Evolutionary conservation across 1,140 invertebrate species (phyloP), one percentile per base, ranked within the genome.

Genomic region (Pseudomyrmex gracilis): DNA sequence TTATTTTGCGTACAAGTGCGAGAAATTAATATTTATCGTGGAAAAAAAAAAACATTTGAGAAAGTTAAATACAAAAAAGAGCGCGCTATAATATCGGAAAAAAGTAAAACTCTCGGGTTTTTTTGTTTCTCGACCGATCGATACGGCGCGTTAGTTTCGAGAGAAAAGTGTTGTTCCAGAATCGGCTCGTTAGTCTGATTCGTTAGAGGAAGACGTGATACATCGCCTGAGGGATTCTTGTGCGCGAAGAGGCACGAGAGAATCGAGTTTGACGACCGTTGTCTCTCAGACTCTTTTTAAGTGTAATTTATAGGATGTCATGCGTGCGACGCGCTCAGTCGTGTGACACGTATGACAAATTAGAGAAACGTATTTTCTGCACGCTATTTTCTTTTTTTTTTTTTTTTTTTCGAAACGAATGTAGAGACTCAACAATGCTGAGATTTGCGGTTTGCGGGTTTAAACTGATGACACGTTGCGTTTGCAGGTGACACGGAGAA

Each of bases 101-200:
- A 34, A 58, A 34, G 13, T 34, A 9, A 34, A 68, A 57, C 10
- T 17, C 13, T 53, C 24, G 45, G n/a, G 55, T 53, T 77, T 83
- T 53, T 77, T 83, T 78, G 63, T 78, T 78, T 83, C 64, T 78
- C 43, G 34, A n/a, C 57, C 51, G 43, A 12, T 63, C 51, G 49
- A 78, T 58, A 55, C 47, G 73, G 61, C 63, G 22, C 61, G 58
- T 67, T 66, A 43, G 78, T 83, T n/a, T n/a, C 66, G 82, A 78
- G 60, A 83, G 55, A 63, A 83, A 83, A 83, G 82, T 34, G 34
- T 83, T 67, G 82, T 60, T 78, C 82, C 47, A 78, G 82, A 78
- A 68, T 68, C 63, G 73, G 67, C 63, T 78, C 82, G 60, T 83
- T 83, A 83, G 15, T 83, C 51, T 43, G 51, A 24, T 58, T 83